Evolutionary conservation across 2,888 invertebrate genomes (phyloP).

Genomic region (Exocentrus adspersus): DNA sequence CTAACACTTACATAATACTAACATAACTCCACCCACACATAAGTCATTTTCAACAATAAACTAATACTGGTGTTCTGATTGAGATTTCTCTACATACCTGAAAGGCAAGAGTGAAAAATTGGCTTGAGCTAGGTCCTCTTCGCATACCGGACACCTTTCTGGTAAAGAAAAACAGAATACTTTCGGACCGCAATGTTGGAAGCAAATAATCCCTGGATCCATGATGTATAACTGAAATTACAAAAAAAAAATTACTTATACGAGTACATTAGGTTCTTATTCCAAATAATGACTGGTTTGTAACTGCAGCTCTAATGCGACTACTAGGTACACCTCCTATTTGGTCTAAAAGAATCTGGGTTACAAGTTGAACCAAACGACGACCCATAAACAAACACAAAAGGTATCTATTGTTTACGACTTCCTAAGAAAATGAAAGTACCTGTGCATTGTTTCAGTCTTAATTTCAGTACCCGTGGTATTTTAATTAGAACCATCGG

Average conservation of each 20-base stretch:
- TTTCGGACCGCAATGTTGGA: conserved; percentile 87
- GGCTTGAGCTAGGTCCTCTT: conserved; percentile 68
- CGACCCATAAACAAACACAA: neutral
- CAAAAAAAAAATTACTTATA: too few relatives aligned
- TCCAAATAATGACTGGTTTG: neutral
- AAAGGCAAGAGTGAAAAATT: conserved; percentile 77
- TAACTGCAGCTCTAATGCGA: too few relatives aligned
- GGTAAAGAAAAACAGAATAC: conserved; percentile 86
- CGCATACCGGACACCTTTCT: conserved; percentile 81
- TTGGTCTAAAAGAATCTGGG: conserved; percentile 21
- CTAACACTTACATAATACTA: conserved; percentile 1
- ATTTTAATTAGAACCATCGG: neutral
- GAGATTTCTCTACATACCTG: conserved; percentile 65
- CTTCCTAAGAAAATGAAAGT: conserved; percentile 22
- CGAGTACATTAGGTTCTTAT: too few relatives aligned
- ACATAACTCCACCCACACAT: neutral
- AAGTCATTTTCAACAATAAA: neutral
- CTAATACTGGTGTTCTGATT: too few relatives aligned
- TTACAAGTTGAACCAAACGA: conserved; percentile 11
- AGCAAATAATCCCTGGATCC: conserved; percentile 88
- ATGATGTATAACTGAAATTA: conserved; percentile 53
- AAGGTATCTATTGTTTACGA: conserved; percentile 12
- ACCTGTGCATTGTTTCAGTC: conserved; percentile 10
- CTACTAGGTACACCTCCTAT: too few relatives aligned
- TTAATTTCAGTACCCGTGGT: neutral